Evolutionary conservation across 2,888 invertebrate species (phyloP), one percentile per base, ranked within the genome.

Genomic region (Sabellastarte sp.): DNA sequence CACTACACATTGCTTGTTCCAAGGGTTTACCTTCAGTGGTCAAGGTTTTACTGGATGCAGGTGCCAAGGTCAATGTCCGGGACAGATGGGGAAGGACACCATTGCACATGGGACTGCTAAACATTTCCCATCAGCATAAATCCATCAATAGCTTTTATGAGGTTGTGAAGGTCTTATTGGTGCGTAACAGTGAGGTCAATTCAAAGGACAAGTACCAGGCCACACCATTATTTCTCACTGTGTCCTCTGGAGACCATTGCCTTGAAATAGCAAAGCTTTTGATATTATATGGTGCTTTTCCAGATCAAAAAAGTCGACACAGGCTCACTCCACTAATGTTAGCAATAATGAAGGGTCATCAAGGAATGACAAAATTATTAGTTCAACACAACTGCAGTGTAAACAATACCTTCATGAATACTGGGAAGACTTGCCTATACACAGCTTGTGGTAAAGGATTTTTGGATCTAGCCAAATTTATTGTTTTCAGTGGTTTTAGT

Each of bases 61-160:
- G 57, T 1, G 67, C 64, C 1, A 26, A 32, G 24, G 64, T 64
- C 3, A 56, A 59, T 30, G 51, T 50, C 32, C 50, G 32, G 31
- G 67, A 67, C 53, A 55, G 56, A 3, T 67, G 67, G 67, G 62
- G 62, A 26, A 57, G 67, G 26, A 64, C 64, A 15, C 62, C 67
- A 2, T 50, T 67, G 3, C 67, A 67, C 32, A 60, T 67, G 26
- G 60, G 62, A 26, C 32, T 67, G 28, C 57, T 67, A 3, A 67
- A 64, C 62, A 53, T 64, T n/a, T 41, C 41, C 41, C 41, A 41
- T n/a, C n/a, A n/a, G n/a, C n/a, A n/a, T n/a, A n/a, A n/a, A n/a
- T n/a, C n/a, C n/a, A n/a, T n/a, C n/a, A n/a, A n/a, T n/a, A n/a
- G n/a, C n/a, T n/a, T n/a, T n/a, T n/a, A 51, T 53, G 30, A 59